phyloP scores from a whole-genome alignment of 1,140 invertebrate species.

The Pantala flavescens region DNA sequence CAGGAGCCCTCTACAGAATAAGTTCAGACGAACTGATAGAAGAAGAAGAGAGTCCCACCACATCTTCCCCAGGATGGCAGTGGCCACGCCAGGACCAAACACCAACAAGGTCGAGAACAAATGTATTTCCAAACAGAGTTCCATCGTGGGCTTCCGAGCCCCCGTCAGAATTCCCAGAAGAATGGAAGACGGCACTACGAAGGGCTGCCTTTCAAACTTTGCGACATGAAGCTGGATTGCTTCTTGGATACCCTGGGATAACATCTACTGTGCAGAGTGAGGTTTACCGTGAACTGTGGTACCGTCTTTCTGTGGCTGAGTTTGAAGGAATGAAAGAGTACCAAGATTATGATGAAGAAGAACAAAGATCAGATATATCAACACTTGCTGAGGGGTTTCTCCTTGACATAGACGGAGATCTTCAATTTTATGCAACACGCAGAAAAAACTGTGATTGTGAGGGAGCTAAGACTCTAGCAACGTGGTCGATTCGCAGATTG shows the following conservation, averaged over 20 bases:
- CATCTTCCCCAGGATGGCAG: neutral
- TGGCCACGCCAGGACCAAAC: neutral
- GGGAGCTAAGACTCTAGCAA: conserved; percentile 15
- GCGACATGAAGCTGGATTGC: conserved; percentile 18
- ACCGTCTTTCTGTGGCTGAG: conserved; percentile 20
- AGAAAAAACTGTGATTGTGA: neutral
- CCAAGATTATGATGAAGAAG: neutral
- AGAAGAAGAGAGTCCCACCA: neutral
- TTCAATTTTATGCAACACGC: neutral
- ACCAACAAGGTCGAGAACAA: neutral
- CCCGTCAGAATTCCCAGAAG: neutral
- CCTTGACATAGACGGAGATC: neutral
- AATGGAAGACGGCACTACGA: conserved; percentile 22
- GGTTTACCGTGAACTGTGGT: conserved; percentile 22
- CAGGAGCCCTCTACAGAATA: neutral
- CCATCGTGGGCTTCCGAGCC: neutral
- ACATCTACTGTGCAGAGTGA: conserved; percentile 19
- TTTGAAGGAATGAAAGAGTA: conserved; percentile 11
- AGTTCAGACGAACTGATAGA: neutral
- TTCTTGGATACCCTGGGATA: conserved; percentile 22
- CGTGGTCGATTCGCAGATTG: conserved; percentile 23
- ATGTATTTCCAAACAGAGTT: neutral
- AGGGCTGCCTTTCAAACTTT: conserved; percentile 24
- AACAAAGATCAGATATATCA: neutral
- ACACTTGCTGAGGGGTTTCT: conserved; percentile 6